Evolutionary conservation across 2,888 invertebrate species (phyloP).

Genomic region (Aphrophora alni): DNA sequence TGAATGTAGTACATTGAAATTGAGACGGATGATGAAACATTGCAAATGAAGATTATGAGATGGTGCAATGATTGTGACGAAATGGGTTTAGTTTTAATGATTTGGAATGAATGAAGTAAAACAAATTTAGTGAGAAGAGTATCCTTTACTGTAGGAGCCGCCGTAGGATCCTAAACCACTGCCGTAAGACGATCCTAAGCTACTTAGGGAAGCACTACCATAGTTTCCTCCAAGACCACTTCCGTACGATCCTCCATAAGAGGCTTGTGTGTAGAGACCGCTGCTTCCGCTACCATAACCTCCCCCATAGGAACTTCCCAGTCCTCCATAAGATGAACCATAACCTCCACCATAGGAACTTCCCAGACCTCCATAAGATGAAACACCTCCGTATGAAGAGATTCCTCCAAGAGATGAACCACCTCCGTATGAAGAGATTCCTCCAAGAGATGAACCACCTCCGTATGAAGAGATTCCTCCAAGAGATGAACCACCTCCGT

Average conservation of each 20-base stretch:
- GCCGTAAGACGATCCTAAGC: conserved; percentile 29
- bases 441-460: no score
- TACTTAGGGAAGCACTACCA: background rate
- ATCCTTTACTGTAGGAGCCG: conserved; percentile 13
- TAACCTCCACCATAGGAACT: conserved; percentile 13
- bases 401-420: background rate
- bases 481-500: no score
- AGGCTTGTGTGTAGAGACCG: conserved; percentile 4
- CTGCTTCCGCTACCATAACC: background rate
- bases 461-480: no score
- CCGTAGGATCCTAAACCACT: background rate
- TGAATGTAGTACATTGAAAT: no score
- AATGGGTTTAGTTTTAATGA: no score
- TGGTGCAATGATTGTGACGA: no score
- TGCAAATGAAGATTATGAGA: no score
- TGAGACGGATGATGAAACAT: no score
- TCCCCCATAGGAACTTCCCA: background rate
- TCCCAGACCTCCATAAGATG: background rate
- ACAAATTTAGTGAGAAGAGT: background rate
- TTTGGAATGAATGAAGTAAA: no score
- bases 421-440: background rate
- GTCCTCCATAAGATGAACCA: background rate
- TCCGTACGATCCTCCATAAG: conserved; percentile 7
- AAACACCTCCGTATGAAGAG: background rate
- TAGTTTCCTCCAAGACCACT: conserved; percentile 13